Conservation (phyloP, 2,113 vertebrate species). For the Gulo gulo region DNA sequence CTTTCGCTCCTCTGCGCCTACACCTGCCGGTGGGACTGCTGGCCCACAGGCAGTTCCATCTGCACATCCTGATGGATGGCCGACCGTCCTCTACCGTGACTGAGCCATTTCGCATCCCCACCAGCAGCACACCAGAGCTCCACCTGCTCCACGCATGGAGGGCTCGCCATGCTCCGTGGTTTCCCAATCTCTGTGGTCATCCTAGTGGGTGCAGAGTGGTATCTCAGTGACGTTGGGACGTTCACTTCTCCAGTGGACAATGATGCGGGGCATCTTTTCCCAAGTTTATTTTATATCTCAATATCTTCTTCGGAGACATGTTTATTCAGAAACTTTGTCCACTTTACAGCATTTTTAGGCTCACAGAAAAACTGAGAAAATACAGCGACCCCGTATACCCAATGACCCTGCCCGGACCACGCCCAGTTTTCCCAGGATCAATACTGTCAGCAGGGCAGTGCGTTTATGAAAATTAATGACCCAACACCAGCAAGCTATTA, state of each 20-base stretch:
- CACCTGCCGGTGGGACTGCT: accelerated
- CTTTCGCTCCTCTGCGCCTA: background rate
- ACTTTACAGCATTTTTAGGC: background rate
- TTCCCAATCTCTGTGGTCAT: background rate
- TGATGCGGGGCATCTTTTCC: background rate
- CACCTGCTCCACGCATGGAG: background rate
- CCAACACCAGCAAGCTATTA: background rate
- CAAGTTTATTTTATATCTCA: background rate
- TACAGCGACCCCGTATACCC: background rate
- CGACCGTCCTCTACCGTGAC: accelerated
- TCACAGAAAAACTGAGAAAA: background rate
- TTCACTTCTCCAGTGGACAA: background rate
- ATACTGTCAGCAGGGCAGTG: accelerated
- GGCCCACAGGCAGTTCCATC: too few species aligned
- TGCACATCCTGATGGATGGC: background rate
- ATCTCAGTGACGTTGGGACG: too few species aligned
- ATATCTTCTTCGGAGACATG: background rate
- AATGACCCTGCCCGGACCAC: background rate
- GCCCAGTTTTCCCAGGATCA: background rate
- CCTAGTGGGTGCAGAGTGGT: background rate
- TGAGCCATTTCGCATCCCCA: background rate
- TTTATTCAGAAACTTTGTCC: background rate
- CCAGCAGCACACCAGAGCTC: background rate
- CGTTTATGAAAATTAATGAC: background rate
- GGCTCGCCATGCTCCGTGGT: background rate